Conservation (phyloP, 2,797 vertebrate species). For the Leptoclinus maculatus region DNA sequence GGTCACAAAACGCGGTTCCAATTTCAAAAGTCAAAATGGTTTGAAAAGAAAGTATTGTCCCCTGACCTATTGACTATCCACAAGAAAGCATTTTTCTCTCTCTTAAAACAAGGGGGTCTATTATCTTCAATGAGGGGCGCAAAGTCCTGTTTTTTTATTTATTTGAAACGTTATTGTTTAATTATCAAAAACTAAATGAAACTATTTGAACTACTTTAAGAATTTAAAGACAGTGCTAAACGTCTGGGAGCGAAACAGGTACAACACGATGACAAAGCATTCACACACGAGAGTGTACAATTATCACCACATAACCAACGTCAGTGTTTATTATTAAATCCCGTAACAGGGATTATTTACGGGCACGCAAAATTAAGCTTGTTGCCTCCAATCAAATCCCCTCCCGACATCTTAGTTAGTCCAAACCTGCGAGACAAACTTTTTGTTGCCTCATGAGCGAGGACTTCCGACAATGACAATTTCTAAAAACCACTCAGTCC, state of each 20-base stretch:
- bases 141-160: background rate
- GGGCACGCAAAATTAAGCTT: constrained; percentile 4
- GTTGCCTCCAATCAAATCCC: constrained; percentile 35
- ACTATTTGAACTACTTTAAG: too few species aligned
- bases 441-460: constrained; percentile 33
- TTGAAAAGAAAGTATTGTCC: constrained; percentile 73
- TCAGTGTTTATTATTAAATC: constrained; percentile 54
- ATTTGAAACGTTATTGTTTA: constrained; percentile 26
- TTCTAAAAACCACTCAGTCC: constrained; percentile 22
- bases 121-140: constrained; percentile 17
- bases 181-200: constrained; percentile 9
- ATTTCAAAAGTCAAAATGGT: constrained; percentile 70
- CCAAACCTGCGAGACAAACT: constrained; percentile 27
- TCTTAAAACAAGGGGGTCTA: constrained; percentile 47
- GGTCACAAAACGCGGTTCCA: constrained; percentile 49
- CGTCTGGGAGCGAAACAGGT: constrained; percentile 1
- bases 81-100: constrained; percentile 29
- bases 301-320: constrained; percentile 59
- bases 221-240: background rate
- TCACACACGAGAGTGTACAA: constrained; percentile 50
- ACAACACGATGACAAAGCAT: constrained; percentile 37
- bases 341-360: constrained; percentile 38
- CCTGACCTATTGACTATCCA: constrained; percentile 56
- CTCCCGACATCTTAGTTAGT: constrained; percentile 40
- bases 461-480: constrained; percentile 52